Evolutionary conservation across 2,113 vertebrate species (phyloP).

Genomic region (Gasterosteus nipponicus): DNA sequence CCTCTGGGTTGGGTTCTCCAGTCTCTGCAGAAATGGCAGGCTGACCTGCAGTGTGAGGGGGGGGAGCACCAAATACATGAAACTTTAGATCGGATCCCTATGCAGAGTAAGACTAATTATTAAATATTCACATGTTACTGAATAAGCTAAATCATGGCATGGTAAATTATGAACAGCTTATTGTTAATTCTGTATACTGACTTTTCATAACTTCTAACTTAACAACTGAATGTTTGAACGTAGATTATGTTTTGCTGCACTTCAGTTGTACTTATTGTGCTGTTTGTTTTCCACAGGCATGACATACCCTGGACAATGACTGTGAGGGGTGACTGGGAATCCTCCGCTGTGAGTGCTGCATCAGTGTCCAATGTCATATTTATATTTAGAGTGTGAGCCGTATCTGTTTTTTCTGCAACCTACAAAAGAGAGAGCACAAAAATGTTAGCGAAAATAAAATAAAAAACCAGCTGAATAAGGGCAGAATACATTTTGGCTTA

Average conservation of each 20-base stretch:
- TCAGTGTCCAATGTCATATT: slow-evolving; percentile 44
- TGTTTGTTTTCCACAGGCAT: background rate
- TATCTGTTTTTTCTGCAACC: slow-evolving; percentile 42
- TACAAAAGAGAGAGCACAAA: slow-evolving; percentile 26
- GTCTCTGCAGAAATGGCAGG: slow-evolving; percentile 15
- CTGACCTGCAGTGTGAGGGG: slow-evolving; percentile 38
- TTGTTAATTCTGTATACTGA: background rate
- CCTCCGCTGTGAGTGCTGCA: slow-evolving; percentile 12
- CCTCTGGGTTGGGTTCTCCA: background rate
- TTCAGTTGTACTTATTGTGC: background rate
- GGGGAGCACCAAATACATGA: background rate
- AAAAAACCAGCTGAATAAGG: background rate
- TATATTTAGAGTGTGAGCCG: slow-evolving; percentile 53
- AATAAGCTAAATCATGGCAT: background rate
- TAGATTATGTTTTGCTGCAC: background rate
- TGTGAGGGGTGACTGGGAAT: slow-evolving; percentile 39
- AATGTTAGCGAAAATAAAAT: background rate
- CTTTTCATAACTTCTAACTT: background rate
- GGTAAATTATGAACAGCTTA: background rate
- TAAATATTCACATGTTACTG: background rate
- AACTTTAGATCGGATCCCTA: background rate
- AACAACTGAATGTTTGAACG: background rate
- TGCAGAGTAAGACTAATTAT: background rate
- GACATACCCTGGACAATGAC: slow-evolving; percentile 61
- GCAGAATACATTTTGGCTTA: background rate